A percentile compares a stretch with the other conserved stretches of the same genome.
phyloP scores from a whole-genome alignment of 2,113 vertebrate genomes.

The Sceloporus undulatus region DNA sequence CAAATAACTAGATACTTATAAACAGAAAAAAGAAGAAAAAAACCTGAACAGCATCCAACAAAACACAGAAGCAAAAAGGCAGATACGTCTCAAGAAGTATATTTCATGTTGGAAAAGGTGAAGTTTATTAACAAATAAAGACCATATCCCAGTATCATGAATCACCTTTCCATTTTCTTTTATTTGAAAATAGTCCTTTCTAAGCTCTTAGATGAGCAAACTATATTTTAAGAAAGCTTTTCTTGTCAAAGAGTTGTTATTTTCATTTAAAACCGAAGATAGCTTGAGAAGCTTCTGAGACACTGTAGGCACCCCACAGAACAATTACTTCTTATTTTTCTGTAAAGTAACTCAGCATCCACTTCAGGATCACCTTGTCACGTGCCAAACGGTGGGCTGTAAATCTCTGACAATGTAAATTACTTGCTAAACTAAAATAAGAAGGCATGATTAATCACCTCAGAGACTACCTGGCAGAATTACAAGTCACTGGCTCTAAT shows the following conservation, averaged over 20 bases:
- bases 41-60: no score
- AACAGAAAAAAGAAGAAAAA: not conserved
- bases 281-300: not conserved
- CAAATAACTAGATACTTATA: not conserved
- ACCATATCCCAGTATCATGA: no score
- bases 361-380: constrained; percentile 70
- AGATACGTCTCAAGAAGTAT: no score
- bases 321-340: constrained; percentile 8
- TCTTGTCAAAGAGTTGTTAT: not conserved
- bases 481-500: constrained; percentile 41
- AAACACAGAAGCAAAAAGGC: no score
- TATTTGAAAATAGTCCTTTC: no score
- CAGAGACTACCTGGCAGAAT: constrained; percentile 61
- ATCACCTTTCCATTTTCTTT: no score
- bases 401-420: constrained; percentile 73
- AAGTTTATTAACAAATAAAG: no score
- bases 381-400: constrained; percentile 54
- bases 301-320: not conserved
- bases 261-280: not conserved
- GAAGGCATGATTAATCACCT: constrained; percentile 66
- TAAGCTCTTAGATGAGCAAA: no score
- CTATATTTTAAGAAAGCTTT: no score
- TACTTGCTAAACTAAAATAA: constrained; percentile 74
- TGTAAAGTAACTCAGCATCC: constrained; percentile 48
- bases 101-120: no score